Percentiles rank a stretch among this genome's conserved stretches.
These are phyloP conservation scores for Tipula confusa DNA, from an alignment of 2,888 invertebrate genomes.

Conservation along the genomic window DNA sequence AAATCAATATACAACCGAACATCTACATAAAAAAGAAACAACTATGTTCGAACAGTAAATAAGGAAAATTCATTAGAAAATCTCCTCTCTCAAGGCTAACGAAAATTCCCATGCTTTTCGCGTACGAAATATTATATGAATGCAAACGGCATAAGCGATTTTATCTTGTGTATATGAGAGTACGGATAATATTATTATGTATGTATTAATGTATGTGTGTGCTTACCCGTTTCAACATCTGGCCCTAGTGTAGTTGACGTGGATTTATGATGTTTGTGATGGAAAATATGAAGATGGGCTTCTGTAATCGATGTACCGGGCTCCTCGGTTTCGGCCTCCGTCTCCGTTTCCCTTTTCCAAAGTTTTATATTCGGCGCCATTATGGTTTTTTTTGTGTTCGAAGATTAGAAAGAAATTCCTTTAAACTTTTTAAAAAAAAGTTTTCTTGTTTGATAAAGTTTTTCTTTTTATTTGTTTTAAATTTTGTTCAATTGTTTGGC, in stretches of 20 bases:
- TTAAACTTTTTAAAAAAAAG: background rate
- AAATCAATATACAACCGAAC: background rate
- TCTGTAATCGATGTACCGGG: background rate
- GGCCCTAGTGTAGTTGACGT: background rate
- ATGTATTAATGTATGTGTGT: background rate
- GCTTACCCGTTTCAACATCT: background rate
- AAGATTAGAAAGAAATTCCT: background rate
- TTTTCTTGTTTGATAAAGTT: background rate
- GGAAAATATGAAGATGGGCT: background rate
- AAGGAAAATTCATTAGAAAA: background rate
- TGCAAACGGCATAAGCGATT: background rate
- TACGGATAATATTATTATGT: background rate
- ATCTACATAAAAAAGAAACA: too few relatives aligned
- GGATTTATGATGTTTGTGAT: background rate
- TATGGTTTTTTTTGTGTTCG: constrained; percentile 30
- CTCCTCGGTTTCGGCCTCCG: background rate
- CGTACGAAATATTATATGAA: background rate
- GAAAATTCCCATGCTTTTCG: background rate
- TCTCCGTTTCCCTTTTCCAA: constrained; percentile 35
- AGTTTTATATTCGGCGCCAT: constrained; percentile 37
- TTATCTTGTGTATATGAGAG: background rate
- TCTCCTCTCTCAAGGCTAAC: background rate
- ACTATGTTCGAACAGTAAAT: background rate
- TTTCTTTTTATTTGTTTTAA: background rate
- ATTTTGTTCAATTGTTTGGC: background rate